Base-by-base conservation (phyloP, 53 echinoderm and acorn worm species). In the Luidia sarsii region DNA sequence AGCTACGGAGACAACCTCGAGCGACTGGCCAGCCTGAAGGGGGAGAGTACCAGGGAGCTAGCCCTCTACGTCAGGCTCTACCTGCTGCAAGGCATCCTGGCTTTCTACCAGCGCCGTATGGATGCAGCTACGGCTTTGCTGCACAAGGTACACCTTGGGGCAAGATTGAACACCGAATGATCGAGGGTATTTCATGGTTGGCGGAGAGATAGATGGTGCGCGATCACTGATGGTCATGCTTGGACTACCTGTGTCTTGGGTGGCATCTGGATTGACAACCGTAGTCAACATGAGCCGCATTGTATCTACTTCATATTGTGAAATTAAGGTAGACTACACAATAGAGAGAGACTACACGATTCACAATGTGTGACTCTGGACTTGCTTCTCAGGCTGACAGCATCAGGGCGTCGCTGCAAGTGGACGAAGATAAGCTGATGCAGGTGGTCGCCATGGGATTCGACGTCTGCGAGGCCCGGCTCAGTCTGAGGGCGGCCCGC, bases 391-490 rank as follows among this genome's bases (percentile, higher is more conserved):
- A 97, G 97, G 88, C 93, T 57, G 89, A 93, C 19, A 59, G 68
- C 32, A 83, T 86, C 14, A 52, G 87, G 15, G 70, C 77, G 37
- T 88, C 89, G 21, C 65, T 97, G 3, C 88, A 97, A 77, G 93
- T 97, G 11, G 97, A 97, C 74, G 92, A 90, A 28, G 84, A 54
- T 24, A 93, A 97, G 83, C 81, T 97, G 39, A 88, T 90, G 90
- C 93, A 97, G 48, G 80, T 97, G 18, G 57, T 97, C 34, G 75
- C 87, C 22, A 94, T 97, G 97, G 97, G 97, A 1, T 91, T 86
- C 48, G 87, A 92, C 20, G 45, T 95, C 62, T 80, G 91, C 5
- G 99, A 99, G 70, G 94, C 99, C 18, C 72, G 99, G 64, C 89
- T 99, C 2, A 89, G 99, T 39, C 87, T 99, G 46, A 68, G 99